Percentiles rank a stretch among this genome's conserved stretches.
These are phyloP conservation scores for Oryzias woworae DNA, from an alignment of 2,113 vertebrate genomes.

Conservation along the genomic window DNA sequence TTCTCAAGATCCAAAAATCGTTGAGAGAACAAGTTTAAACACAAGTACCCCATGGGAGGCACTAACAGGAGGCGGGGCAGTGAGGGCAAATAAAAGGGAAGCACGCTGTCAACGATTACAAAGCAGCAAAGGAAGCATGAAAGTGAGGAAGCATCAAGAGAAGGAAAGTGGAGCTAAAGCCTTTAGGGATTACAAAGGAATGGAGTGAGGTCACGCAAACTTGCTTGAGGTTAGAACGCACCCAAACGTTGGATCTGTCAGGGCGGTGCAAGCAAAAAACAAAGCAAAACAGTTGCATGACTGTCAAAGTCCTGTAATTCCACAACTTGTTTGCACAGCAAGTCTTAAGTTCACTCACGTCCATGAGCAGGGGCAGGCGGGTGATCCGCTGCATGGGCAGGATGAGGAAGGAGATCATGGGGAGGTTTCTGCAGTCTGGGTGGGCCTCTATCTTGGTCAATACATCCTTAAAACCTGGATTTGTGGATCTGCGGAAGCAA, in stretches of 20 bases:
- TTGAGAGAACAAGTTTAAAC: conserved; percentile 49
- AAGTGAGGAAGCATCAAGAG: conserved; percentile 13
- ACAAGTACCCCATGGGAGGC: conserved; percentile 40
- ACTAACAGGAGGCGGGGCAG: conserved; percentile 22
- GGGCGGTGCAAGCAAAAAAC: conserved; percentile 19
- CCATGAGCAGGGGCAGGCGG: conserved; percentile 93
- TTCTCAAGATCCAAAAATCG: conserved; percentile 72
- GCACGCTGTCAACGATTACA: conserved; percentile 10
- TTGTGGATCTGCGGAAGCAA: conserved; percentile 75
- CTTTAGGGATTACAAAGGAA: conserved; percentile 8
- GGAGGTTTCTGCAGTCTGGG: conserved; percentile 90
- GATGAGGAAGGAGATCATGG: conserved; percentile 98
- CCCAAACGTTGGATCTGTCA: background rate
- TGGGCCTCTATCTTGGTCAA: conserved; percentile 87
- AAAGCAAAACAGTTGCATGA: conserved; percentile 43
- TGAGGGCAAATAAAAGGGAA: conserved; percentile 14
- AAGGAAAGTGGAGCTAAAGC: conserved; percentile 3
- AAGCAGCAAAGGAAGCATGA: conserved; percentile 25
- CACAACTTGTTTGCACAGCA: conserved; percentile 14
- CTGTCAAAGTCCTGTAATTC: conserved; percentile 33
- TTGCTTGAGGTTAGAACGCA: conserved; percentile 27
- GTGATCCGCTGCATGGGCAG: conserved; percentile 99
- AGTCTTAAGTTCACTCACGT: conserved; percentile 81
- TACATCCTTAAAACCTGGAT: conserved; percentile 87
- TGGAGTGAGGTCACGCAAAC: conserved; percentile 26